Base-by-base conservation (phyloP, 2,888 invertebrate species). In the Agrilus mali region DNA sequence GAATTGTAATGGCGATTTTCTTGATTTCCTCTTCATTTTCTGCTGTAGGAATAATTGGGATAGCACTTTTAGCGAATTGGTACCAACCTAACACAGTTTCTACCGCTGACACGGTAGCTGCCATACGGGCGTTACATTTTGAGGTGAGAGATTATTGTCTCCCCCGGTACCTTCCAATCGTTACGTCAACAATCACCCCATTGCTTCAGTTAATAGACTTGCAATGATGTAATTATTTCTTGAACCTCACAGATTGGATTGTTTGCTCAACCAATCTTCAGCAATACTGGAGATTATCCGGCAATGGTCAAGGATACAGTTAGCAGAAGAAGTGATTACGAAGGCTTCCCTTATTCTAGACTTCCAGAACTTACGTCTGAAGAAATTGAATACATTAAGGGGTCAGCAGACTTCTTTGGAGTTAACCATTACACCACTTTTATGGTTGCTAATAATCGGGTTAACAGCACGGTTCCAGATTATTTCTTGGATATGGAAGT, bases 51-150 rank as follows among this genome's bases (percentile, higher is more conserved):
- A 65, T 62, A 60, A 60, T 77, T 42, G 74, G 75, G 15, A 69
- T 77, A 32, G 69, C 71, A 1, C 51, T 75, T 8, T 69, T 71
- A 49, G 61, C 69, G 1, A 66, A 68, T 53, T 74, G 70, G 67
- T 70, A 67, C 20, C 67, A 72, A 48, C 73, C 74, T 7, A 62
- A 66, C 50, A 61, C 68, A 13, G 10, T 27, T 10, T 27, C 27
- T 27, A 14, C 36, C 51, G 58, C 10, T 40, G 78, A 80, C 55
- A 69, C 66, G 34, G 68, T 72, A 52, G 80, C 80, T 7, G 75
- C 75, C 0, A 75, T 79, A 48, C 7, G 36, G n/a, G 36, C 31
- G n/a, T 12, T 14, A 15, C 31, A 41, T 14, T 41, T 31, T 31
- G 32, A 22, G 15, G 41, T 41, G 36, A 3, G 22, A 6, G 2